Base-by-base conservation (phyloP, 1,140 invertebrate species). In the Zaprionus nigranus region DNA sequence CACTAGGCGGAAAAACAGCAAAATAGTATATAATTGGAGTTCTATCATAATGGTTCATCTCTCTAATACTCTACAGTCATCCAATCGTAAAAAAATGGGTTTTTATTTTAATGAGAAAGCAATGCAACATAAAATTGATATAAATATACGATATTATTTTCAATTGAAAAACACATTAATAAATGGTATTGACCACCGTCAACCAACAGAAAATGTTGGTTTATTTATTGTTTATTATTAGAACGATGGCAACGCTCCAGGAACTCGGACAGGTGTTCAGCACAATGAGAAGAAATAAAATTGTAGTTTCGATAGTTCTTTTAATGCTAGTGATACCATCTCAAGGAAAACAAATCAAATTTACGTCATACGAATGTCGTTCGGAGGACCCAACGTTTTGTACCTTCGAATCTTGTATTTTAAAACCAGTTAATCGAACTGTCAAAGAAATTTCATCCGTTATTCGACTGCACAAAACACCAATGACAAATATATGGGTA, bases 401-500 rank as follows among this genome's bases (percentile, higher is more conserved):
- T 1, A 24, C 6, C 2, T 17, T 81, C 11, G 5, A 49, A 2
- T 43, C 40, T 1, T 82, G 78, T 26, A 34, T 43, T 3, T 5
- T 82, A 3, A 82, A 75, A 26, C 30, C 66, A 0, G 15, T 75
- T 11, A 56, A 26, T 49, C 75, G 66, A 3, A 46, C 60, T 3
- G 1, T 78, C 0, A 68, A 46, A 11, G 76, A 81, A 12, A 9
- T 75, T 7, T 46, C 59, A 0, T 13, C 71, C 11, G n/a, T 58
- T 28, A 6, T 63, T 5, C 71, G 56, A 64, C 0, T 81, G 3
- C 28, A 68, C 1, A 17, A 61, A 20, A 7, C 15, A n/a, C 76
- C 76, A 4, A 11, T 81, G 7, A 46, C 15, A n/a, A 81, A 79
- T 17, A n/a, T n/a, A n/a, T n/a, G n/a, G n/a, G n/a, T n/a, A n/a